Evolutionary conservation across 2,797 vertebrate genomes (phyloP).

Genomic region (Acrossocheilus fasciatus): DNA sequence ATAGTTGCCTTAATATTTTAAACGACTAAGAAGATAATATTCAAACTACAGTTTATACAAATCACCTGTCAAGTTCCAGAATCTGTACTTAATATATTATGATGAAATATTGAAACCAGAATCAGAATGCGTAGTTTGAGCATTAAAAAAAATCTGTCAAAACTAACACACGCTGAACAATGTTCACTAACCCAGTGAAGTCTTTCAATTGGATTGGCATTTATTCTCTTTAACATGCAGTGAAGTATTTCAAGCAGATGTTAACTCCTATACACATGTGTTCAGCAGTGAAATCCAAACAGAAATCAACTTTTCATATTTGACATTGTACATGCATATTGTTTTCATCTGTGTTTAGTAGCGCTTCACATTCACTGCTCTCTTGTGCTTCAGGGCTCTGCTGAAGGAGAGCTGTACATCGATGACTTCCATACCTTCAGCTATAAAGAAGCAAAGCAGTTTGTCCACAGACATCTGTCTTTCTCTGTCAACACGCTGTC

Average conservation of each 20-base stretch:
- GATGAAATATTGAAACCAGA: background rate
- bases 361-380: background rate
- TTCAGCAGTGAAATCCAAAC: background rate
- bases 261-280: background rate
- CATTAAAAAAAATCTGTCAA: no score
- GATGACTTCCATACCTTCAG: slow-evolving; percentile 90
- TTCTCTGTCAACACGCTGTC: slow-evolving; percentile 81
- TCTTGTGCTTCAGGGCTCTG: slow-evolving; percentile 77
- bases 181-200: no score
- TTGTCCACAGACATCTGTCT: slow-evolving; percentile 82
- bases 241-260: no score
- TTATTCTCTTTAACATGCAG: no score
- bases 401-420: slow-evolving; percentile 88
- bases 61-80: background rate
- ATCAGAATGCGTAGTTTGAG: no score
- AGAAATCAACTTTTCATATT: background rate
- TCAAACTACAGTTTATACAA: no score
- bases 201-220: no score
- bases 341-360: background rate
- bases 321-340: background rate
- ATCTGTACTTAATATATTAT: background rate
- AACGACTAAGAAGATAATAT: background rate
- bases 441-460: slow-evolving; percentile 82
- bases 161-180: no score
- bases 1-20: background rate